Conservation (phyloP, 2,113 vertebrate species). For the Bostrychus sinensis region DNA sequence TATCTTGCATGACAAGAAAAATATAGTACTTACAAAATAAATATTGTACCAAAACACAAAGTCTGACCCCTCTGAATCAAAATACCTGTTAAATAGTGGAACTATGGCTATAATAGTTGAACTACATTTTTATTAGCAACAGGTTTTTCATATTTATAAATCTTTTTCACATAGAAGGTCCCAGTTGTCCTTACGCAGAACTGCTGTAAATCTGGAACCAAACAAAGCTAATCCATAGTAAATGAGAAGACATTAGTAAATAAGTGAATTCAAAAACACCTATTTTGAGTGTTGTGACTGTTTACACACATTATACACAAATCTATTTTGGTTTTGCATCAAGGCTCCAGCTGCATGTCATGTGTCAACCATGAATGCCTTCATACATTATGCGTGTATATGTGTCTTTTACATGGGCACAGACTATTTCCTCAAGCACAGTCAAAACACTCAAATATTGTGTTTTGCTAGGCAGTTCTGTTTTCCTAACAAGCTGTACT, state of each 20-base stretch:
- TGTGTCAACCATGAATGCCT: conserved; percentile 54
- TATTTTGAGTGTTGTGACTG: not conserved
- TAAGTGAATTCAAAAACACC: not conserved
- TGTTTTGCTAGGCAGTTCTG: conserved; percentile 76
- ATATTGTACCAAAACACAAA: no score
- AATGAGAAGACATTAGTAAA: not conserved
- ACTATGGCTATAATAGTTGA: no score
- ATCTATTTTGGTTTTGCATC: not conserved
- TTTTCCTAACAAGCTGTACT: conserved; percentile 74
- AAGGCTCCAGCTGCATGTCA: conserved; percentile 10
- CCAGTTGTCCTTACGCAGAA: no score
- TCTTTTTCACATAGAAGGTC: no score
- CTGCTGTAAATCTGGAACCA: no score
- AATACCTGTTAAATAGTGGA: no score
- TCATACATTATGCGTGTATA: conserved; percentile 59
- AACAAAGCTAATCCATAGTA: not conserved
- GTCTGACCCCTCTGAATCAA: no score
- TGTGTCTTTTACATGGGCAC: conserved; percentile 63
- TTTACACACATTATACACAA: conserved; percentile 1
- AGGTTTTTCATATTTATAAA: no score
- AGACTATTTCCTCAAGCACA: conserved; percentile 74
- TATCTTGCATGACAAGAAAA: no score
- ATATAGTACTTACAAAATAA: no score
- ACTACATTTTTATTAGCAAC: no score
- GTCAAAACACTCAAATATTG: conserved; percentile 81